Percentiles rank a stretch among this genome's conserved stretches.
These are phyloP conservation scores for Rhagoletis zephyria DNA, from an alignment of 1,140 invertebrate species.

Conservation along the genomic window DNA sequence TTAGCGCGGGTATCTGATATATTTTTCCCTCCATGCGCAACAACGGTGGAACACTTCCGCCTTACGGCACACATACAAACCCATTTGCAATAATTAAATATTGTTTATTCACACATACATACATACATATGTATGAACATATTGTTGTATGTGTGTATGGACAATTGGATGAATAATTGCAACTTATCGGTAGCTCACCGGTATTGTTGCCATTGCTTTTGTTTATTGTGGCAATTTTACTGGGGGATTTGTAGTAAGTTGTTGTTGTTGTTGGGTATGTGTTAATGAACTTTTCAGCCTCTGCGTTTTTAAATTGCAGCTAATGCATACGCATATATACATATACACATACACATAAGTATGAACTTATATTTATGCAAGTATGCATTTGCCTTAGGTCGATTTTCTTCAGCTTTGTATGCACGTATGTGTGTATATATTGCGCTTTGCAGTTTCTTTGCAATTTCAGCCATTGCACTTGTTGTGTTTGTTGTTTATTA, in stretches of 20 bases:
- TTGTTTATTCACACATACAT: background rate
- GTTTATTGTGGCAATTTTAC: background rate
- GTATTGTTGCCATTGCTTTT: background rate
- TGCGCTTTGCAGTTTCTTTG: background rate
- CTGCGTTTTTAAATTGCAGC: background rate
- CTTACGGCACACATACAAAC: background rate
- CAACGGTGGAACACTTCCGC: background rate
- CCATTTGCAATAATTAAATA: too few relatives aligned
- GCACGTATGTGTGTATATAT: background rate
- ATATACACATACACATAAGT: background rate
- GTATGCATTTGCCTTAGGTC: background rate
- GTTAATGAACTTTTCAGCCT: constrained; percentile 38
- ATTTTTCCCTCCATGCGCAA: too few relatives aligned
- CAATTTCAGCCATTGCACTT: background rate
- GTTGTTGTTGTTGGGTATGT: constrained; percentile 10
- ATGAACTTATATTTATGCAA: background rate
- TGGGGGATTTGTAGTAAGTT: background rate
- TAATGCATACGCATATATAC: background rate
- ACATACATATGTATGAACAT: background rate
- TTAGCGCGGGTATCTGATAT: too few relatives aligned
- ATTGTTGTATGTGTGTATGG: too few relatives aligned
- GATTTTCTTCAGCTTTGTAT: background rate
- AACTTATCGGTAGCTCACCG: background rate
- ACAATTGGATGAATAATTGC: background rate
- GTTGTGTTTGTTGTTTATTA: constrained; percentile 22